These are phyloP conservation scores for Sebastes paucispinis DNA, from an alignment of 2,797 vertebrate genomes.

Conservation along the genomic window DNA sequence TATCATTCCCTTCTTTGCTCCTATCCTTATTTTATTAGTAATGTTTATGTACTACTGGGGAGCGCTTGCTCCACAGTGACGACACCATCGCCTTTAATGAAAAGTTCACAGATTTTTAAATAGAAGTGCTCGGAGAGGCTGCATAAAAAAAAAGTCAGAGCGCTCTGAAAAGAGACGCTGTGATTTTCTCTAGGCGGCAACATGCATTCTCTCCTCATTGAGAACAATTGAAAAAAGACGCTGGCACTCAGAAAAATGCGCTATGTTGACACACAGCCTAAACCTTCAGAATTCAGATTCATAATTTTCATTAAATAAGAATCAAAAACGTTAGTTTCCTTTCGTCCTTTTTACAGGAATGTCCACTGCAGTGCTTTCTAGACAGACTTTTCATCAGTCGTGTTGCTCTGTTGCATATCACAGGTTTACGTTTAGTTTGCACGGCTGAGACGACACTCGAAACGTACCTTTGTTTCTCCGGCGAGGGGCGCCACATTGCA, in stretches of 20 bases:
- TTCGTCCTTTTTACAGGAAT: background rate
- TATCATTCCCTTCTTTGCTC: background rate
- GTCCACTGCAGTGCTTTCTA: background rate
- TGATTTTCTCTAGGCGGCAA: no score
- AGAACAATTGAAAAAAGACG: background rate
- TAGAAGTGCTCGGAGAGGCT: background rate
- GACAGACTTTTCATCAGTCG: background rate
- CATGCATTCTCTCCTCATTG: background rate
- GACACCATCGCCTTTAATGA: background rate
- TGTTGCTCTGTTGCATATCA: background rate
- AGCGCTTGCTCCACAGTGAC: background rate
- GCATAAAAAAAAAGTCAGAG: background rate
- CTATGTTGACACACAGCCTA: no score
- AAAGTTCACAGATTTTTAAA: background rate
- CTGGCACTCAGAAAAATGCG: background rate
- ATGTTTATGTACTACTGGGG: background rate
- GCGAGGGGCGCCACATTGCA: constrained; percentile 97
- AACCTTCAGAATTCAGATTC: background rate
- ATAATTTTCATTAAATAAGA: background rate
- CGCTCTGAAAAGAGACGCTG: no score
- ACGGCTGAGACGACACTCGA: background rate
- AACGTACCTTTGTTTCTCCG: constrained; percentile 94
- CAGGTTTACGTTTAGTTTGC: background rate
- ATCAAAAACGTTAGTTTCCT: background rate
- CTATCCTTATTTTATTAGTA: background rate